Conservation (phyloP, 2,888 invertebrate species). For the Pasiphila rectangulata region DNA sequence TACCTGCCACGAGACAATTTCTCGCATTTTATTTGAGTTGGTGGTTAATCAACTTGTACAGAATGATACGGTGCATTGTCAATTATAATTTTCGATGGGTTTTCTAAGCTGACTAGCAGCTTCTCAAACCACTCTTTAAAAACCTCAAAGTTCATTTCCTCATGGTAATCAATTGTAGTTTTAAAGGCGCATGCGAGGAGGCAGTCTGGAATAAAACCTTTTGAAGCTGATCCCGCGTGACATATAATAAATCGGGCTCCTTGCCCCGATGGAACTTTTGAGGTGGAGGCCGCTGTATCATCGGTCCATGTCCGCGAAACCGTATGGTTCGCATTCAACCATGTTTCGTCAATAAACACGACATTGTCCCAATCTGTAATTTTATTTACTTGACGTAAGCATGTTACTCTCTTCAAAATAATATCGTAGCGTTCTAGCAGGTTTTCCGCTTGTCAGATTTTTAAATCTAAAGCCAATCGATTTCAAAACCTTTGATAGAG, state of each 20-base stretch:
- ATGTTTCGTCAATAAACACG: slow-evolving; percentile 28
- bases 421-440: no score
- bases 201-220: slow-evolving; percentile 1
- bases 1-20: slow-evolving; percentile 15
- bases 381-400: no score
- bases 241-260: background rate
- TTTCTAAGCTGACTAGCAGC: slow-evolving; percentile 5
- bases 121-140: slow-evolving; percentile 8
- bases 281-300: slow-evolving; percentile 9
- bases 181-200: background rate
- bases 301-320: slow-evolving; percentile 21
- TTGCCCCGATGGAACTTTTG: background rate
- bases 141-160: slow-evolving; percentile 4
- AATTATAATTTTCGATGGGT: background rate
- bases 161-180: slow-evolving; percentile 3
- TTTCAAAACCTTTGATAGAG: no score
- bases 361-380: background rate
- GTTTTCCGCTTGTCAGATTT: no score
- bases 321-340: slow-evolving; percentile 28
- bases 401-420: no score
- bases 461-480: no score
- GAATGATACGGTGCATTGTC: slow-evolving; percentile 26
- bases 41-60: slow-evolving; percentile 15
- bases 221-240: slow-evolving; percentile 1
- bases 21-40: slow-evolving; percentile 11